A percentile compares a stretch with the other conserved stretches of the same genome.
These are phyloP conservation scores for Acanthopleura granulata DNA, from an alignment of 2,888 invertebrate species.

Conservation along the genomic window DNA sequence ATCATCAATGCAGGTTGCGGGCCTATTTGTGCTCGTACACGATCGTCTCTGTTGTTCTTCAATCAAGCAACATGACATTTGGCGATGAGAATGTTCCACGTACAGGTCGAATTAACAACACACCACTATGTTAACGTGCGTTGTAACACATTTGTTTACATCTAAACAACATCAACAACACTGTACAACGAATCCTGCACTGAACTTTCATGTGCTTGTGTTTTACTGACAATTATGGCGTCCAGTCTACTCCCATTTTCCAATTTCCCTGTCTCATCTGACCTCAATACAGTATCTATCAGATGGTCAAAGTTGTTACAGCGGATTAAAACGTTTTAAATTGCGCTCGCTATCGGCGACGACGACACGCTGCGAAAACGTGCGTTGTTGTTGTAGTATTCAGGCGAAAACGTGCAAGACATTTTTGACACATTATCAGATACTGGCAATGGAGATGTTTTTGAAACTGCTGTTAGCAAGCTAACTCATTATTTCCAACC, in stretches of 20 bases:
- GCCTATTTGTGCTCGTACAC: too few relatives aligned
- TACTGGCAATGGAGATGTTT: slow-evolving; percentile 1
- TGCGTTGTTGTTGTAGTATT: slow-evolving; percentile 18
- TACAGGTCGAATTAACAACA: neutral
- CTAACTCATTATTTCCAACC: slow-evolving; percentile 21
- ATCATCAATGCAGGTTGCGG: too few relatives aligned
- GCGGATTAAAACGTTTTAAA: neutral
- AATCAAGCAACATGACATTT: neutral
- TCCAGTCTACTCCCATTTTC: neutral
- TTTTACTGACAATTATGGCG: neutral
- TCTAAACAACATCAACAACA: neutral
- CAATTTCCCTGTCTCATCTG: neutral
- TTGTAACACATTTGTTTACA: neutral
- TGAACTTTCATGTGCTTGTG: neutral
- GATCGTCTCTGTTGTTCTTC: too few relatives aligned
- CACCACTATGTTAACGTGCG: neutral
- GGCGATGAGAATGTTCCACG: neutral
- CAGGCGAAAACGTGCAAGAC: slow-evolving; percentile 18
- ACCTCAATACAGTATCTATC: neutral
- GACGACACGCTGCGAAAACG: slow-evolving; percentile 9
- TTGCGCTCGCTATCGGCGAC: neutral
- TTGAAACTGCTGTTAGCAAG: neutral
- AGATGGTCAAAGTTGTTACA: neutral
- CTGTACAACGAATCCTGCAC: neutral
- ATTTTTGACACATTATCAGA: slow-evolving; percentile 19